A percentile compares a stretch with the other conserved stretches of the same genome.
These are phyloP conservation scores for Epinephelus malabaricus DNA, from an alignment of 2,797 vertebrate genomes.

Conservation along the genomic window DNA sequence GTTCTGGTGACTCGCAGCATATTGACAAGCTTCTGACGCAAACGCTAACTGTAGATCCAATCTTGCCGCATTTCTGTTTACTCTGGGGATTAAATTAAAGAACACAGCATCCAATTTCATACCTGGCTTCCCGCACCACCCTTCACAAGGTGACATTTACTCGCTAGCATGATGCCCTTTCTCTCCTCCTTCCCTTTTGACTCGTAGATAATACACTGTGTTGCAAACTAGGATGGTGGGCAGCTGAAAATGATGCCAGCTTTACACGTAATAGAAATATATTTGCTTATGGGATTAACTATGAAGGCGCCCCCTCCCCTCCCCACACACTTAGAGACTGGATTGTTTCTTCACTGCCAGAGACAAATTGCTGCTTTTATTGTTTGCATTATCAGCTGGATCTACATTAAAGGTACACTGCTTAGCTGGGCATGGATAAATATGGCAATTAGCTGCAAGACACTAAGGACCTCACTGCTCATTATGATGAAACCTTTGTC, in stretches of 20 bases:
- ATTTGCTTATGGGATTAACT: constrained; percentile 67
- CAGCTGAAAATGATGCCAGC: constrained; percentile 38
- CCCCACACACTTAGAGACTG: constrained; percentile 19
- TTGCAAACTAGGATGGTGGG: constrained; percentile 28
- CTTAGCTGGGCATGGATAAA: constrained; percentile 63
- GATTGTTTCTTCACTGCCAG: constrained; percentile 40
- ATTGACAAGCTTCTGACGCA: constrained; percentile 67
- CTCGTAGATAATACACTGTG: constrained; percentile 43
- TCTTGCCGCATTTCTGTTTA: constrained; percentile 78
- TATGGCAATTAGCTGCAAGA: constrained; percentile 71
- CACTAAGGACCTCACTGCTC: constrained; percentile 12
- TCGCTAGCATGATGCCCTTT: constrained; percentile 63
- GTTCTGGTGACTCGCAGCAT: constrained; percentile 55
- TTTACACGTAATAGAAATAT: constrained; percentile 37
- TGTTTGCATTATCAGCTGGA: constrained; percentile 48
- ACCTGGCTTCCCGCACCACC: constrained; percentile 78
- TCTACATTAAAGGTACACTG: constrained; percentile 44
- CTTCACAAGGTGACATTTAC: constrained; percentile 74
- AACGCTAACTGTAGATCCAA: constrained; percentile 65
- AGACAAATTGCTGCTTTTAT: constrained; percentile 47
- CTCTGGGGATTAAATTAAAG: constrained; percentile 84
- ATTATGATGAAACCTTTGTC: constrained; percentile 42
- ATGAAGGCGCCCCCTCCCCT: constrained; percentile 27
- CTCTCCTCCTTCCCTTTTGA: constrained; percentile 30
- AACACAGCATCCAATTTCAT: constrained; percentile 87